Percentiles rank a stretch among this genome's conserved stretches.
These are phyloP conservation scores for Chromoteleia sp. DNA, from an alignment of 2,888 invertebrate species.

Conservation along the genomic window DNA sequence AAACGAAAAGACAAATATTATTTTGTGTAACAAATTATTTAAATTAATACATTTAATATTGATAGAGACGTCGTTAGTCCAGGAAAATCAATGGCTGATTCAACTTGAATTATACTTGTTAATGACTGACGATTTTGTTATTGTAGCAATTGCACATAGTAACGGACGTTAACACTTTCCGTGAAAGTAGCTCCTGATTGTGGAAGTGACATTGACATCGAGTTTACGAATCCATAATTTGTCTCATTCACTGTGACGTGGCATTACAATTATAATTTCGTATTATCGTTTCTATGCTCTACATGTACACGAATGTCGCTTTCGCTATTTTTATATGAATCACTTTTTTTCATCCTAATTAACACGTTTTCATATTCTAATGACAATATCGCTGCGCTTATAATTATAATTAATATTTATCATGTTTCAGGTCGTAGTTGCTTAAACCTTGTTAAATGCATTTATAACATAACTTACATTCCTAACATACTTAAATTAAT, in stretches of 20 bases:
- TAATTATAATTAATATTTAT: no score
- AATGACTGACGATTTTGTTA: no score
- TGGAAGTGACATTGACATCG: constrained; percentile 1
- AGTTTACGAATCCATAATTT: constrained; percentile 20
- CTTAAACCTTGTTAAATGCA: no score
- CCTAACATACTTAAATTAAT: no score
- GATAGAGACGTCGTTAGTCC: background rate
- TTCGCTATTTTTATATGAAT: constrained; percentile 46
- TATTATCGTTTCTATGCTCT: constrained; percentile 52
- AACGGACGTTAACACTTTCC: background rate
- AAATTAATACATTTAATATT: constrained; percentile 16
- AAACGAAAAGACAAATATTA: background rate
- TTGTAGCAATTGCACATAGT: background rate
- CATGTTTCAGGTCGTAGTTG: no score
- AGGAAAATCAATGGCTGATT: no score
- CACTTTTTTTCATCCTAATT: constrained; percentile 64
- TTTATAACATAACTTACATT: no score
- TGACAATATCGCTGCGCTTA: constrained; percentile 17
- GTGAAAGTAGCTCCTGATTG: constrained; percentile 20
- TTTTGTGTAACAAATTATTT: background rate
- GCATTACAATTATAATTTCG: constrained; percentile 46
- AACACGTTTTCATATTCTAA: constrained; percentile 54
- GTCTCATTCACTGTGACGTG: constrained; percentile 33
- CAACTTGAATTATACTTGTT: no score
- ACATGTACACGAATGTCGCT: constrained; percentile 40